These are phyloP conservation scores for Tragelaphus scriptus DNA, from an alignment of 2,113 vertebrate genomes.

Conservation along the genomic window DNA sequence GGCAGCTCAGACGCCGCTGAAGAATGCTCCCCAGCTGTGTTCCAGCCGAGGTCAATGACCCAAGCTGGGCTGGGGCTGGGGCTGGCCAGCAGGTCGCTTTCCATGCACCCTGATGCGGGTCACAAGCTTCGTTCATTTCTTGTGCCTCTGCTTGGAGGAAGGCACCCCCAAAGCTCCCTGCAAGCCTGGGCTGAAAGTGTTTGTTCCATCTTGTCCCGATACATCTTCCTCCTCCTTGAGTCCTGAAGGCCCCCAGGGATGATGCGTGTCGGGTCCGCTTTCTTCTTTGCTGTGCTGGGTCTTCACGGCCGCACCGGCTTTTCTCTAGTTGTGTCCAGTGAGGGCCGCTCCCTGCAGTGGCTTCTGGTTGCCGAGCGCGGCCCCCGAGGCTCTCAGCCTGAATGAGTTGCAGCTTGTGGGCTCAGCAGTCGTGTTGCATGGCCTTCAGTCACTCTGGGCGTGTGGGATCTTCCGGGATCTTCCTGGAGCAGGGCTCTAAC, in stretches of 20 bases:
- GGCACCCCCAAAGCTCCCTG: not conserved
- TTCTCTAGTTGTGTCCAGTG: rapidly evolving
- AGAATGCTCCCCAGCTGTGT: rapidly evolving
- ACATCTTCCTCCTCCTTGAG: not conserved
- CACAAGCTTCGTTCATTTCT: not conserved
- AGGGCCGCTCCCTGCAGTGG: not conserved
- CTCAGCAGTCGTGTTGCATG: rapidly evolving
- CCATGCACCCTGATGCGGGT: not conserved
- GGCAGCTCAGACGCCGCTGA: rapidly evolving
- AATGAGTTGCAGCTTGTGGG: not conserved
- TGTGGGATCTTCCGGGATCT: not conserved
- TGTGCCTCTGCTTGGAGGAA: not conserved
- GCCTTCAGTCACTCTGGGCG: not conserved
- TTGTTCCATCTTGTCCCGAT: too few species aligned
- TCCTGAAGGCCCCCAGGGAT: not conserved
- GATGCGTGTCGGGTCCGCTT: rapidly evolving
- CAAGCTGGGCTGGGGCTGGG: not conserved
- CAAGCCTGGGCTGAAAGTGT: too few species aligned
- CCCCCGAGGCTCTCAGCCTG: not conserved
- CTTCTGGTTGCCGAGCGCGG: rapidly evolving
- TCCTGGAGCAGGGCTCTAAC: not conserved
- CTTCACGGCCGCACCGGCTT: rapidly evolving
- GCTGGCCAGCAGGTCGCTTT: not conserved
- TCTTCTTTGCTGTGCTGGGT: not conserved
- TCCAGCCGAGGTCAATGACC: not conserved